Base-by-base conservation (phyloP, 2,888 invertebrate genomes). In the Desoria tigrina region DNA sequence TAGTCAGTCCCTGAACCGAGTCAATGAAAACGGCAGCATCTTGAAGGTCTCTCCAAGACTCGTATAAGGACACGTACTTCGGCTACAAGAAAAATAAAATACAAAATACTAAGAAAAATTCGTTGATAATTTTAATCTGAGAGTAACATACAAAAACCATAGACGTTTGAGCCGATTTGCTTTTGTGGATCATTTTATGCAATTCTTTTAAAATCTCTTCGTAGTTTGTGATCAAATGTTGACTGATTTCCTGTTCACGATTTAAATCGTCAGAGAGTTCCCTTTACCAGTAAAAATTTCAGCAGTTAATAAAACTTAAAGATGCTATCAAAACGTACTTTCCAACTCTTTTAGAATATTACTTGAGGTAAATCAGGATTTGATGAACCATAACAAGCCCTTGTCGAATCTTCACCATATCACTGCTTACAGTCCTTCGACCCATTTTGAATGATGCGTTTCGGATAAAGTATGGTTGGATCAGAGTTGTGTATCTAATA, bases 341-440 rank as follows among this genome's bases (percentile, higher is more conserved):
- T n/a, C n/a, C n/a, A n/a, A n/a, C n/a, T n/a, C n/a, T n/a, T n/a
- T n/a, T n/a, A 55, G 6, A 32, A 16, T 3, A 27, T 27, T 42
- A 72, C 72, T 66, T 69, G 27, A 72, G 51, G 42, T 72, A 74
- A 51, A 73, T 65, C 11, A 73, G 66, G 18, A 72, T 23, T 55
- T 74, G 74, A 50, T 74, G 73, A 6, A 72, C 71, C 73, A 74
- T 71, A 1, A 63, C 58, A 1, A 74, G 61, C 0, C 69, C 74
- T 58, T 72, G 72, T 37, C 72, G 64, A 37, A 70, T 56, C 37
- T 55, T 56, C 23, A 71, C 55, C 67, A 69, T 69, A 37, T 69
- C 71, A 9, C 56, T n/a, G 39, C 61, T 60, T 23, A 74, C 54
- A 37, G 69, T 68, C n/a, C 72, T 54, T 9, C 70, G 57, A 16